Base-by-base conservation (phyloP, 2,113 vertebrate species). In the Tachysurus vachellii region DNA sequence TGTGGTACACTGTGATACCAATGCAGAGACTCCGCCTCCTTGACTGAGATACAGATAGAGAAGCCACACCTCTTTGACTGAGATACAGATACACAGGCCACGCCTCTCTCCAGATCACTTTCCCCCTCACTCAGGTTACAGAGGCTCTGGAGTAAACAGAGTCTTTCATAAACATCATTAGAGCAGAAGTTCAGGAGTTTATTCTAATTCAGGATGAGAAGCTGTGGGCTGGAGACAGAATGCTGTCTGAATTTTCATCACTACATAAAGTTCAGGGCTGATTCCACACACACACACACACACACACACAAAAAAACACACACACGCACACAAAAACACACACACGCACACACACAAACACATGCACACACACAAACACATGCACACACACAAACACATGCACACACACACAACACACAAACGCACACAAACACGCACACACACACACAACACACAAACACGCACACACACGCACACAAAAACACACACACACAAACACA, bases 191-290 rank as follows among this genome's bases (percentile, higher is more conserved):
- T 77, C 75, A 77, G 75, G 6, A 14, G 23, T 64, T 82, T 64
- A 75, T 83, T 83, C 88, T 79, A 83, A 87, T 87, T 89, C 83
- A 64, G 68, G 79, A 90, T 89, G 54, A 81, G 66, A 7, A 21
- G 17, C 16, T 71, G 31, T 10, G 81, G 81, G 47, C 75, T 77
- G 47, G 50, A 54, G 23, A 28, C 70, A 0, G 47, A 36, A 17
- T 44, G 26, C 66, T 88, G 82, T n/a, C 88, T 75, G 31, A 56
- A 87, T 85, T 89, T 71, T 85, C 76, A 47, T 73, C 47, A 62
- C 42, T 26, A 75, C 3, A 54, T 6, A 54, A 50, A 77, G 44
- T 53, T 77, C 75, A 50, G 21, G 71, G 42, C 71, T 44, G 42
- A 75, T 26, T 42, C 9, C 10, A 71, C 16, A 19, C 66, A 64